Base-by-base conservation (phyloP, 1,140 invertebrate genomes). In the Holcopasites calliopsidis region DNA sequence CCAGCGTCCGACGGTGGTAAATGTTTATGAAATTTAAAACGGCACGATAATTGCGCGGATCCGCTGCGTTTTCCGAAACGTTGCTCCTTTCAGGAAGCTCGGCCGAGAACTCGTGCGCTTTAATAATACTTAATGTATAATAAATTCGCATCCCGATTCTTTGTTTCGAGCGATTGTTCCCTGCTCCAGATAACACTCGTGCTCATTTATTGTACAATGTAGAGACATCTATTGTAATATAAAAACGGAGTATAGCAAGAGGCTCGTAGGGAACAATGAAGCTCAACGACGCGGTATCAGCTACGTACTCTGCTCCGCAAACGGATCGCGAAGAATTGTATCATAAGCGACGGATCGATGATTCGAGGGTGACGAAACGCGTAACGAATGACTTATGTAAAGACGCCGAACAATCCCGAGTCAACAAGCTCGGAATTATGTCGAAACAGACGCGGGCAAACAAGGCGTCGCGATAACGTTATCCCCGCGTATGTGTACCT, bases 361-460 rank as follows among this genome's bases (percentile, higher is more conserved):
- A 44, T 8, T 62, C 3, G 16, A 4, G 13, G 8, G 38, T 10
- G 28, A 38, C 2, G 21, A 66, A 38, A n/a, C 26, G 26, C 5
- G 33, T n/a, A 40, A 31, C 3, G 18, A 18, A 62, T 31, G 16
- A 47, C 42, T 47, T 7, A 16, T 4, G 18, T n/a, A 0, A 11
- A 62, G 28, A 18, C 31, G 1, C n/a, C 23, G 13, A 38, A 21
- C 1, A 16, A 28, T 61, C 38, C 33, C 13, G n/a, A 26, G 31
- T 4, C 35, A 23, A 21, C 18, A n/a, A 35, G 4, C 33, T 61
- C 7, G 47, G 7, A 31, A 38, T 52, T 52, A 13, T 62, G 47
- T 72, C 31, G 54, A 70, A 72, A 72, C n/a, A 1, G 0, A 31
- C n/a, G n/a, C n/a, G n/a, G n/a, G n/a, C 42, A 71, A 49, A 71